A percentile compares a stretch with the other conserved stretches of the same genome.
phyloP scores from a whole-genome alignment of 2,113 vertebrate genomes.

The Orthonyx spaldingii region DNA sequence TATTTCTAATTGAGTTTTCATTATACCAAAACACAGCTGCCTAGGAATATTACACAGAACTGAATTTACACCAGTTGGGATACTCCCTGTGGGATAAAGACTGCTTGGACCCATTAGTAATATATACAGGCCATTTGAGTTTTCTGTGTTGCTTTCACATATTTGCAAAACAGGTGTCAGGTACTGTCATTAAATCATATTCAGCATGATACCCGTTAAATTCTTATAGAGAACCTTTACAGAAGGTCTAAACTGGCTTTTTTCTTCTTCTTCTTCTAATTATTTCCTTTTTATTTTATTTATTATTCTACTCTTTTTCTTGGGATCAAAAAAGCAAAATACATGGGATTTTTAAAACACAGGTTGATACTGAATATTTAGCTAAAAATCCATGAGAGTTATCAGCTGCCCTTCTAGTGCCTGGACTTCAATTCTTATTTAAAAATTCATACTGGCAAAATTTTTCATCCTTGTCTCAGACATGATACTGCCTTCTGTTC shows the following conservation, averaged over 20 bases:
- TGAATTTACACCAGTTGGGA: neutral
- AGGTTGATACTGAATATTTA: neutral
- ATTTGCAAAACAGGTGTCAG: neutral
- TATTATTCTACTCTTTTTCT: neutral
- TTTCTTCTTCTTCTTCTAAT: neutral
- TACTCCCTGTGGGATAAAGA: neutral
- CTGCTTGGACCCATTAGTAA: neutral
- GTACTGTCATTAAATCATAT: neutral
- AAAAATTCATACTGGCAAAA: neutral
- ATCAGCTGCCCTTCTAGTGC: neutral
- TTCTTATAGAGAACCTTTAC: neutral
- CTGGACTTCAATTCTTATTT: neutral
- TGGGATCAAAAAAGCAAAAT: neutral
- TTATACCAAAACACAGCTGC: neutral
- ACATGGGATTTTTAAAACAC: neutral
- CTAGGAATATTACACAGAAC: neutral
- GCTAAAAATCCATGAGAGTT: neutral
- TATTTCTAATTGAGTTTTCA: neutral
- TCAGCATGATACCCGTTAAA: neutral
- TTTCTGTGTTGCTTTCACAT: neutral
- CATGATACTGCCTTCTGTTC: neutral
- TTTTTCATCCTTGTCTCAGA: neutral
- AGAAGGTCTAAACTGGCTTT: neutral
- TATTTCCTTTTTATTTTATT: neutral
- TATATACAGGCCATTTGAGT: neutral